Evolutionary conservation across 2,888 invertebrate genomes (phyloP).

Genomic region (Coenonympha arcania): DNA sequence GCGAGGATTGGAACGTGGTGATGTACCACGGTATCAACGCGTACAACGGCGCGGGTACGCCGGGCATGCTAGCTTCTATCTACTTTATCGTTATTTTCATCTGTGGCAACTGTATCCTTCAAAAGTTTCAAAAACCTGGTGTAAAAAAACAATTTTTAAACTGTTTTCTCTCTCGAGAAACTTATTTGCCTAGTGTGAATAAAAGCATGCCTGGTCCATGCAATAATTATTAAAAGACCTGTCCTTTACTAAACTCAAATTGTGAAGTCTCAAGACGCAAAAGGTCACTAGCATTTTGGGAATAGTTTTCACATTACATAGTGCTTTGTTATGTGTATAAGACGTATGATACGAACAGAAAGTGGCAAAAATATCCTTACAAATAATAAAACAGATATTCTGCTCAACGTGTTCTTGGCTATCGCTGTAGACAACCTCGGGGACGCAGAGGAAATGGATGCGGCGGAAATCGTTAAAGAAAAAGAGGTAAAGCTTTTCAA

Average conservation of each 20-base stretch:
- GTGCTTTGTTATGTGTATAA: too few relatives aligned
- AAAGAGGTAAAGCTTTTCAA: conserved; percentile 83
- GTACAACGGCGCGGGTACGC: conserved; percentile 94
- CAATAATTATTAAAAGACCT: too few relatives aligned
- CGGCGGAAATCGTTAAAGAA: conserved; percentile 86
- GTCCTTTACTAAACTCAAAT: too few relatives aligned
- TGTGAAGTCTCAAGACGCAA: too few relatives aligned
- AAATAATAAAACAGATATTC: conserved; percentile 80
- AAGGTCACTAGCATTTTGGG: too few relatives aligned
- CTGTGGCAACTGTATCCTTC: conserved; percentile 97
- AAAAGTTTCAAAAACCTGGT: too few relatives aligned
- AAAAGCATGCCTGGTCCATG: too few relatives aligned
- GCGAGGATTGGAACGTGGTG: conserved; percentile 99
- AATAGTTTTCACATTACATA: too few relatives aligned
- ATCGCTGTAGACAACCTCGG: conserved; percentile 99
- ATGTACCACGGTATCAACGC: conserved; percentile 99
- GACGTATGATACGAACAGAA: too few relatives aligned
- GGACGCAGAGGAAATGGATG: conserved; percentile 96
- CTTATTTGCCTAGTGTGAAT: too few relatives aligned
- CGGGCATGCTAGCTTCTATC: conserved; percentile 93
- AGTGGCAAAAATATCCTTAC: neutral
- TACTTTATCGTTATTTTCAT: conserved; percentile 99
- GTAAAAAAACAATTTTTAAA: too few relatives aligned
- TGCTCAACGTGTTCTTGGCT: conserved; percentile 99
- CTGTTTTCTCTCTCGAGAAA: too few relatives aligned